These are phyloP conservation scores for Lasioglossum pauxillum DNA, from an alignment of 2,888 invertebrate genomes.

Conservation along the genomic window DNA sequence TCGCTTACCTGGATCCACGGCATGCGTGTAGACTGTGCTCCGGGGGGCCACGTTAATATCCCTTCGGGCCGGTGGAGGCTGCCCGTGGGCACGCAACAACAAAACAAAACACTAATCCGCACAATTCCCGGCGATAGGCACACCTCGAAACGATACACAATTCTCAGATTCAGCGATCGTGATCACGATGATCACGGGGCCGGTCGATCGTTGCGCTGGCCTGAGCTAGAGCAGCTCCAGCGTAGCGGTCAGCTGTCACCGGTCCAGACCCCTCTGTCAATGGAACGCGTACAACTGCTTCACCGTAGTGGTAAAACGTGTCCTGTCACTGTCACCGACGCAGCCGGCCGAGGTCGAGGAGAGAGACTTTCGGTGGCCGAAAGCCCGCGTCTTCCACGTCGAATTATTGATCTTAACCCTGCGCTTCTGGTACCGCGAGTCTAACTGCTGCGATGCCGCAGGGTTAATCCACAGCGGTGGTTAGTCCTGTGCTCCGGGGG, in stretches of 20 bases:
- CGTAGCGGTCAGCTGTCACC: conserved; percentile 16
- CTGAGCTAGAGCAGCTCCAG: not conserved
- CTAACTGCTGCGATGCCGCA: conserved; percentile 43
- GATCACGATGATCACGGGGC: conserved; percentile 3
- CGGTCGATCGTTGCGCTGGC: conserved; percentile 3
- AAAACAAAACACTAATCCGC: conserved; percentile 55
- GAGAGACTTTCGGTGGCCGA: conserved; percentile 36
- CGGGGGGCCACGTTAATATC: conserved; percentile 48
- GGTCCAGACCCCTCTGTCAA: not conserved
- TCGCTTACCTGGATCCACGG: conserved; percentile 77
- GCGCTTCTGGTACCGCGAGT: conserved; percentile 55
- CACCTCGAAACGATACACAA: conserved; percentile 33
- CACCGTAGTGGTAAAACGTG: not conserved
- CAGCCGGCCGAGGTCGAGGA: conserved; percentile 18
- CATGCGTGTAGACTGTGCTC: conserved; percentile 78
- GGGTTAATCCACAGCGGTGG: conserved; percentile 4
- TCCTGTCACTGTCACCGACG: not conserved
- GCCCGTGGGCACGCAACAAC: conserved; percentile 35
- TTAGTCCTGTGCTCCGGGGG: not conserved
- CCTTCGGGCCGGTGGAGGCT: conserved; percentile 30
- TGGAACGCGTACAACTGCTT: not conserved
- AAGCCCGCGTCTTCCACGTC: conserved; percentile 55
- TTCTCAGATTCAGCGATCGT: not conserved
- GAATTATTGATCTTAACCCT: conserved; percentile 63
- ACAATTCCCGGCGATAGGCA: conserved; percentile 38